Base-by-base conservation (phyloP, 2,888 invertebrate species). In the Dryocosmus kuriphilus region DNA sequence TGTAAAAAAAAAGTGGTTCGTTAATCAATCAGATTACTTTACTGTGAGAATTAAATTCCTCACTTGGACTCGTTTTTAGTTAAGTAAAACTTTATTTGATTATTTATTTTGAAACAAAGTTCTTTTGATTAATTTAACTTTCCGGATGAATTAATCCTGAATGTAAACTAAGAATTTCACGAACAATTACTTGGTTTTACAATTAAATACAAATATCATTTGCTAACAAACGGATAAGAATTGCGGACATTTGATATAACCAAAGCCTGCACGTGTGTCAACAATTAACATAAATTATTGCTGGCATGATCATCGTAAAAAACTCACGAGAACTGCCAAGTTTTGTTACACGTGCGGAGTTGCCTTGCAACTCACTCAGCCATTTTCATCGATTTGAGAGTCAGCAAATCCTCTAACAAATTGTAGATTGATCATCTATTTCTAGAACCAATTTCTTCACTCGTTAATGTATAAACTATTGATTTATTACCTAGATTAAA, bases 301-400 rank as follows among this genome's bases (percentile, higher is more conserved):
- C 46, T 71, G 51, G 46, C 30, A 60, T 60, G 60, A 60, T 71
- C 71, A 30, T n/a, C 71, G 27, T n/a, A 51, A 71, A 71, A 71
- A 71, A 51, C 51, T 30, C 27, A 27, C 11, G 51, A 51, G 71
- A 71, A 51, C 32, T 71, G 71, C 71, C 71, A 71, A 71, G 30
- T 71, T 71, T 71, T 51, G 71, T 71, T 71, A 71, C 71, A 71
- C 71, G 71, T 71, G 71, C 51, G n/a, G 16, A 67, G 41, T 46
- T 67, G n/a, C 27, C 46, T 71, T 71, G 46, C 27, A 19, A 71
- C 27, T 71, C 71, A 27, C 67, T 67, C 71, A 71, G n/a, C 9
- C 51, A 71, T 71, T 71, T 71, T 30, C 71, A 71, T 51, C n/a
- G 51, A 71, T 71, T 71, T 51, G 8, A 51, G 46, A 51, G 27